Evolutionary conservation across 2,888 invertebrate species (phyloP), one percentile per base, ranked within the genome.

Genomic region (Proisotoma minuta): DNA sequence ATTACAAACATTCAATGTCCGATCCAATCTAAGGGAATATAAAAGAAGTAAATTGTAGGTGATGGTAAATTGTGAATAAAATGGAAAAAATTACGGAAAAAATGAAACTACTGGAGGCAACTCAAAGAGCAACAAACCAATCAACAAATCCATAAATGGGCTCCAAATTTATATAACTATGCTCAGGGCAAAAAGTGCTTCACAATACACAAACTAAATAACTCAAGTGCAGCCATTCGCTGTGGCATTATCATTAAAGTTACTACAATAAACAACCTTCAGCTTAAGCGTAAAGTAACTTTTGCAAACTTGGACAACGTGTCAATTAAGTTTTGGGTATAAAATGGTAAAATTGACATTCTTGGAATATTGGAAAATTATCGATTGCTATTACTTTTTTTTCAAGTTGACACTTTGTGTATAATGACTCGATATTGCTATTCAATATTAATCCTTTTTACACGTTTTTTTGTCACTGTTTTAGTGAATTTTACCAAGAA

Each of bases 61-160:
- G 34, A 34, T 34, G 52, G 12, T 52, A 54, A 54, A 39, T 39
- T 39, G 39, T 4, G 39, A 54, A 20, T 20, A 34, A 51, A 47
- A 47, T 47, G 10, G 20, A 47, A 18, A 52, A 52, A 54, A 54
- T 2, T 8, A 39, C 34, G 39, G 23, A 34, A 34, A 54, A 39
- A 20, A 22, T 23, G 8, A 50, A 50, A n/a, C 8, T 8, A 34
- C 15, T 34, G 34, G 8, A 34, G n/a, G n/a, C 15, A 34, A 34
- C 34, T 34, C 34, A n/a, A n/a, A n/a, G n/a, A n/a, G n/a, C 34
- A 34, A 8, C 34, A 34, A 34, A 10, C 34, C 15, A 10, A 10
- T 34, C 8, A 34, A 34, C 8, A 34, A 54, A 54, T 54, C 54
- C 54, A 54, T 54, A 54, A 54, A 54, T 39, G 54, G 54, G 22